Base-by-base conservation (phyloP, 1,140 invertebrate species). In the Phthorimaea operculella region DNA sequence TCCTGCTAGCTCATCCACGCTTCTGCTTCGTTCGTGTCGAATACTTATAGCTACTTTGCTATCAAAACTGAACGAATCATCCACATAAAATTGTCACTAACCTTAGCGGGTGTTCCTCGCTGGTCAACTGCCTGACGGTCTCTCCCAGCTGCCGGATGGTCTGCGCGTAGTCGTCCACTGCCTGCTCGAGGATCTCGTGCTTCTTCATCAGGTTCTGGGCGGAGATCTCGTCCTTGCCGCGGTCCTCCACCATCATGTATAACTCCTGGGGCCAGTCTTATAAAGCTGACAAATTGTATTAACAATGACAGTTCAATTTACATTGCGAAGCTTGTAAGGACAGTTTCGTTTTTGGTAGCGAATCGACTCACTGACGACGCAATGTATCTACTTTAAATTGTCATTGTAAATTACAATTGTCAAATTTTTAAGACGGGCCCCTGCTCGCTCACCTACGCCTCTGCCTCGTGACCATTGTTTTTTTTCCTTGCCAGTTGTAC, bases 401-500 rank as follows among this genome's bases (percentile, higher is more conserved):
- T n/a, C n/a, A n/a, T n/a, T n/a, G n/a, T n/a, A n/a, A n/a, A n/a
- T n/a, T n/a, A n/a, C n/a, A n/a, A n/a, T n/a, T n/a, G n/a, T n/a
- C n/a, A n/a, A n/a, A n/a, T n/a, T n/a, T n/a, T n/a, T n/a, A n/a
- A n/a, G n/a, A n/a, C n/a, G n/a, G n/a, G n/a, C n/a, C n/a, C n/a
- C 79, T 99, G 98, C 85, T 99, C 98, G 79, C 96, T 98, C 98
- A 99, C 99, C 98, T 98, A 99, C 0, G 97, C 96, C 79, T 99
- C 98, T 4, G 98, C 98, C 81, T 99, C 98, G 64, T 93, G 94
- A 6, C 97, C 98, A 88, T 99, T 98, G 82, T n/a, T n/a, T 85
- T 99, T n/a, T n/a, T n/a, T n/a, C n/a, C n/a, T n/a, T n/a, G n/a
- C n/a, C n/a, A n/a, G n/a, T n/a, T n/a, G n/a, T n/a, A n/a, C n/a